Percentiles rank a stretch among this genome's conserved stretches.
Evolutionary conservation across 2,113 vertebrate species (phyloP).

Genomic region (Isurus oxyrinchus): DNA sequence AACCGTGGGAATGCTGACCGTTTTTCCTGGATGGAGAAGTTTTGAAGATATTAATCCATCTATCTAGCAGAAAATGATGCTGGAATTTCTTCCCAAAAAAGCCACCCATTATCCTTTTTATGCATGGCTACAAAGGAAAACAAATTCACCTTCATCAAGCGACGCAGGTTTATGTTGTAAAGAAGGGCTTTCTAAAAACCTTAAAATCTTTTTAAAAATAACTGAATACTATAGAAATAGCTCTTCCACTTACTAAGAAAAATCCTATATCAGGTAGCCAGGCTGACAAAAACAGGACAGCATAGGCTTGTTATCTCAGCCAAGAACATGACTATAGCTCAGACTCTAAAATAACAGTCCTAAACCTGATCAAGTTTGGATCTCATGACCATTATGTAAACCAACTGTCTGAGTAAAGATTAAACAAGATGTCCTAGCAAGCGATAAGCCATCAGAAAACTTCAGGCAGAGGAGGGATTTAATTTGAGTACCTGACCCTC

Average conservation of each 20-base stretch:
- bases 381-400: too few relatives aligned
- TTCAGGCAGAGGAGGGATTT: too few relatives aligned
- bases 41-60: constrained; percentile 37
- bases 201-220: background rate
- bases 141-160: background rate
- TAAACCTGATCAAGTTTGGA: too few relatives aligned
- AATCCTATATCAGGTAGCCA: background rate
- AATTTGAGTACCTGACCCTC: too few relatives aligned
- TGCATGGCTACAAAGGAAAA: background rate
- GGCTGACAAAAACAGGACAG: too few relatives aligned
- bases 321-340: too few relatives aligned
- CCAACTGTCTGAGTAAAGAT: too few relatives aligned
- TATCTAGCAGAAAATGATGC: background rate
- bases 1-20: constrained; percentile 92
- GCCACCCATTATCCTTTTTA: background rate
- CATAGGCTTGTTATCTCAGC: too few relatives aligned
- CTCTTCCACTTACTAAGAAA: background rate
- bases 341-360: too few relatives aligned
- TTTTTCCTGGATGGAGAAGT: constrained; percentile 69
- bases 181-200: background rate
- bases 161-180: background rate
- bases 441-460: too few relatives aligned
- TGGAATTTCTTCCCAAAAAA: background rate
- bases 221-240: background rate
- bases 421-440: too few relatives aligned